Conservation (phyloP, 2,797 vertebrate genomes). For the Myripristis murdjan region DNA sequence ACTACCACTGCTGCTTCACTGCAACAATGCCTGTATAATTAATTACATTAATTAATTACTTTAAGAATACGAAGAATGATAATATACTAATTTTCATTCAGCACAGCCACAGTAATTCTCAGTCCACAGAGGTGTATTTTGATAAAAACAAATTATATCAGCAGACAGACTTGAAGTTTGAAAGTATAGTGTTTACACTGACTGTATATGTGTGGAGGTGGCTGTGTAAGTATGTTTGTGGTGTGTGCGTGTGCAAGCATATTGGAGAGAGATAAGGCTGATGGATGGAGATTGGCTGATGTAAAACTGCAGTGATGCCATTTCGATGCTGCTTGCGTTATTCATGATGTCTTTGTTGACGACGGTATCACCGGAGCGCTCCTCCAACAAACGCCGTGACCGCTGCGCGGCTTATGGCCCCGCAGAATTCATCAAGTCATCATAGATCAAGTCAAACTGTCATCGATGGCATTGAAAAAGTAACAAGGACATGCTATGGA, state of each 20-base stretch:
- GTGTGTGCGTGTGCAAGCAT: constrained; percentile 44
- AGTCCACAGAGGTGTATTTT: too few species aligned
- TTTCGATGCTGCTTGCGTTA: constrained; percentile 50
- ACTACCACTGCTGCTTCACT: too few species aligned
- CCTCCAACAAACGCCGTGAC: constrained; percentile 15
- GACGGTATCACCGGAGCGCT: constrained; percentile 48
- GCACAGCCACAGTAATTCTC: constrained; percentile 16
- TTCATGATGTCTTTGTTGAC: constrained; percentile 50
- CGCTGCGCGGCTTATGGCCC: constrained; percentile 21
- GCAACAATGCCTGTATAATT: too few species aligned
- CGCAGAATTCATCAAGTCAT: constrained; percentile 60
- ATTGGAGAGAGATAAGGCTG: constrained; percentile 49
- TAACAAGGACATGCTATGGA: constrained; percentile 61
- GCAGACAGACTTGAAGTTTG: constrained; percentile 35
- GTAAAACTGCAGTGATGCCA: constrained; percentile 40
- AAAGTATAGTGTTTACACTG: constrained; percentile 26
- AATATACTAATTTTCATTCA: neutral
- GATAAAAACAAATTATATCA: constrained; percentile 26
- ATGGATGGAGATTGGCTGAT: constrained; percentile 54
- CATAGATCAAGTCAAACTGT: constrained; percentile 62
- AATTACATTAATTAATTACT: too few species aligned
- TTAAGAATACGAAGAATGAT: too few species aligned
- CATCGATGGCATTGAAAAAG: constrained; percentile 60
- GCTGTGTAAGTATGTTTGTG: constrained; percentile 53
- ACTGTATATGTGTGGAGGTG: constrained; percentile 38